Conservation (phyloP, 2,888 invertebrate genomes). For the Mimas tiliae region DNA sequence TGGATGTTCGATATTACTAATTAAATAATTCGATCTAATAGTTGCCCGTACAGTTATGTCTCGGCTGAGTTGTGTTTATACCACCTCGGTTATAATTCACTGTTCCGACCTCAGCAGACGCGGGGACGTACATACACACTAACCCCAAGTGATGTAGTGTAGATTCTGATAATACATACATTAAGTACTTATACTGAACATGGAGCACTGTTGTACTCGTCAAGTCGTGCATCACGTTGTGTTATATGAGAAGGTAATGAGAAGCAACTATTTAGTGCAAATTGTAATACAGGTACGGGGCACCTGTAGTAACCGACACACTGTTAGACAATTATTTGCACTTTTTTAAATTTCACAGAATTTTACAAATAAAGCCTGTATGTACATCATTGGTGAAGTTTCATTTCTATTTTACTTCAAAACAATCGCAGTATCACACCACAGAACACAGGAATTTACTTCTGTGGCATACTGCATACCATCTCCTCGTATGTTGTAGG, state of each 20-base stretch:
- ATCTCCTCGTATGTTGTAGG: too few relatives aligned
- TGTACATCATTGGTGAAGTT: slow-evolving; percentile 41
- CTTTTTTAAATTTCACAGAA: slow-evolving; percentile 70
- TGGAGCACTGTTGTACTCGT: too few relatives aligned
- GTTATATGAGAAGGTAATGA: background rate
- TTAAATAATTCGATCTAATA: slow-evolving; percentile 24
- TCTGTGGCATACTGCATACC: too few relatives aligned
- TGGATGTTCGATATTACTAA: slow-evolving; percentile 60
- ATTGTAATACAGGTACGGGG: slow-evolving; percentile 36
- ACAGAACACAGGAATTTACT: too few relatives aligned
- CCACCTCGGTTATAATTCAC: background rate
- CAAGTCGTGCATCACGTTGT: background rate
- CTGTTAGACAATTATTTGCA: slow-evolving; percentile 59
- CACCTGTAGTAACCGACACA: slow-evolving; percentile 39
- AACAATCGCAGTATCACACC: background rate
- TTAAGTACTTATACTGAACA: too few relatives aligned
- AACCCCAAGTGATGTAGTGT: slow-evolving; percentile 31
- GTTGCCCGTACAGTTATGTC: background rate
- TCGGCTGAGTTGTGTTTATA: background rate
- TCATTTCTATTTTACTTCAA: slow-evolving; percentile 25
- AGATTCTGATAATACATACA: too few relatives aligned
- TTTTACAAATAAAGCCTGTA: slow-evolving; percentile 42
- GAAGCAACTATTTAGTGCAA: slow-evolving; percentile 1
- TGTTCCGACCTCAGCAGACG: background rate
- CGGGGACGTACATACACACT: background rate